Conservation (phyloP, 2,888 invertebrate species). For the Netelia virgata region DNA sequence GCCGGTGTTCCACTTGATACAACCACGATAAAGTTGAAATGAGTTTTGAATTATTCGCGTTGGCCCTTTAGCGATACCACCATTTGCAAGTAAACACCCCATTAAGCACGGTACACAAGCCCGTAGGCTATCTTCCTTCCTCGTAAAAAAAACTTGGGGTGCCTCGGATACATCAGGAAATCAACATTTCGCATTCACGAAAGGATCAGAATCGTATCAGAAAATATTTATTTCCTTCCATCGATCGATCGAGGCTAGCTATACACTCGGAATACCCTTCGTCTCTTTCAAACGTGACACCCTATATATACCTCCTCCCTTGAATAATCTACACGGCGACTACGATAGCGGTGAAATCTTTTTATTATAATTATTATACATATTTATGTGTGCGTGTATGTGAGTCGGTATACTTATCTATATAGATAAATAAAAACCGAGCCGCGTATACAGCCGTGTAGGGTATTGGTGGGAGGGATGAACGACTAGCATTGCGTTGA, state of each 20-base stretch:
- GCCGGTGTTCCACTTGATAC: too few species aligned
- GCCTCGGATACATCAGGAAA: background rate
- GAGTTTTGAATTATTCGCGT: slow-evolving; percentile 79
- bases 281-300: background rate
- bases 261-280: too few species aligned
- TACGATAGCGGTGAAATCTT: too few species aligned
- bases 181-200: background rate
- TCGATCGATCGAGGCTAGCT: background rate
- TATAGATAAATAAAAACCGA: background rate
- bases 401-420: background rate
- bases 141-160: slow-evolving; percentile 11
- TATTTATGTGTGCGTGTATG: background rate
- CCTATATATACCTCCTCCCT: background rate
- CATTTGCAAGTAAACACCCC: slow-evolving; percentile 82
- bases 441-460: background rate
- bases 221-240: background rate
- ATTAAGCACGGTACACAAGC: slow-evolving; percentile 70
- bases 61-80: slow-evolving; percentile 79
- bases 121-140: slow-evolving; percentile 15
- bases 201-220: too few species aligned
- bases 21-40: slow-evolving; percentile 78
- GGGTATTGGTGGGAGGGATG: slow-evolving; percentile 39
- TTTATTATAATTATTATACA: background rate
- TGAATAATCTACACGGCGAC: too few species aligned
- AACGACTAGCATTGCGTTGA: slow-evolving; percentile 76